Percentiles rank a stretch among this genome's conserved stretches.
Evolutionary conservation across 2,113 vertebrate species (phyloP).

Genomic region (Gobiocypris rarus): DNA sequence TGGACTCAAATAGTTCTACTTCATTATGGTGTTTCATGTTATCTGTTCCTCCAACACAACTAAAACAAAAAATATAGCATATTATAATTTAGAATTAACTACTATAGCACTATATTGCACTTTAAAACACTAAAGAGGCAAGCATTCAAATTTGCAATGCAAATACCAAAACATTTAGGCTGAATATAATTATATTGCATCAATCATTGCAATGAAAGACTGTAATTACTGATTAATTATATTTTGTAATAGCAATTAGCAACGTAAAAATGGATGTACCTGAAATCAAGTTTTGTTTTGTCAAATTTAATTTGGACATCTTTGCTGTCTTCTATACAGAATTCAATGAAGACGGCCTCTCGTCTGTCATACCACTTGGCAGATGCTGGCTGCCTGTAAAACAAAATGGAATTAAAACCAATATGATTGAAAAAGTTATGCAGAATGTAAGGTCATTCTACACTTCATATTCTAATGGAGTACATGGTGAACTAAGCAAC

Average conservation of each 20-base stretch:
- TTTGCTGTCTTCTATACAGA: conserved; percentile 97
- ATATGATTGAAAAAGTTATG: background rate
- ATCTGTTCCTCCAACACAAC: conserved; percentile 92
- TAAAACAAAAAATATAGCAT: conserved; percentile 63
- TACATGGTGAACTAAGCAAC: background rate
- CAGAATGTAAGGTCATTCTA: background rate
- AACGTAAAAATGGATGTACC: conserved; percentile 67
- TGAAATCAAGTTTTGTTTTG: conserved; percentile 89
- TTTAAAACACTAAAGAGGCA: background rate
- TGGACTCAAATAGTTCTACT: conserved; percentile 92
- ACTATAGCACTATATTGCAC: background rate
- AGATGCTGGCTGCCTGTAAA: conserved; percentile 88
- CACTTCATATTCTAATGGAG: background rate
- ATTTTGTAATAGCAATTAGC: conserved; percentile 2
- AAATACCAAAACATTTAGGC: background rate
- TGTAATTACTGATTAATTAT: background rate
- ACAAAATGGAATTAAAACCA: background rate
- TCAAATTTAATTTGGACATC: conserved; percentile 91
- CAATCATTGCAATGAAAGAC: background rate
- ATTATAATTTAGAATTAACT: background rate
- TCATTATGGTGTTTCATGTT: conserved; percentile 91
- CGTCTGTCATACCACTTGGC: conserved; percentile 99
- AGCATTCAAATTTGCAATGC: background rate
- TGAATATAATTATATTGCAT: background rate
- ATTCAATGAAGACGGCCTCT: conserved; percentile 94